phyloP scores from a whole-genome alignment of 92 coral and sea anemone species.

The Nematostella vectensis region DNA sequence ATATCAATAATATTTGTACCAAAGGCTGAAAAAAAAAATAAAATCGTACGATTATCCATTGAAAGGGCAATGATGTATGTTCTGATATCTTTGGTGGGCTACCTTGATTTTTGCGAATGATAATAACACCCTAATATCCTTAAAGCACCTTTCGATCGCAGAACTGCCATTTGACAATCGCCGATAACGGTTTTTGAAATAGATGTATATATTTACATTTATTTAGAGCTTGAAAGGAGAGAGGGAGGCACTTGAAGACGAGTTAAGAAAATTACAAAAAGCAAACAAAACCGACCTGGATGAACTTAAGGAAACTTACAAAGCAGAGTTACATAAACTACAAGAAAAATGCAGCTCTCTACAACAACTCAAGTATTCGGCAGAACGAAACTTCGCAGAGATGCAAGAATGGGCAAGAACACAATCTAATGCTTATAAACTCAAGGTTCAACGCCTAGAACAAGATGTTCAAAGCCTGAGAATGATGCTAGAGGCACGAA shows the following conservation, averaged over 20 bases:
- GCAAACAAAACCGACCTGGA: conserved; percentile 16
- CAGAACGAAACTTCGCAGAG: conserved; percentile 27
- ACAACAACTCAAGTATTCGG: conserved; percentile 17
- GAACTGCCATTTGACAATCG: no score
- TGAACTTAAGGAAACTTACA: conserved; percentile 34
- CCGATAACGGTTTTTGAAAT: no score
- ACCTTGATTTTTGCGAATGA: no score
- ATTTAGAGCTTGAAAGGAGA: conserved; percentile 14
- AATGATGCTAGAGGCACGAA: conserved; percentile 23
- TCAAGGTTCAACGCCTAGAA: conserved; percentile 24
- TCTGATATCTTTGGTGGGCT: no score
- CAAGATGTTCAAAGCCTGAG: conserved; percentile 30
- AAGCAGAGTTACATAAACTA: conserved; percentile 19
- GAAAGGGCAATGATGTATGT: no score
- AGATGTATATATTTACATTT: no score
- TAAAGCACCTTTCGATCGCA: no score
- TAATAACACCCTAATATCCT: no score
- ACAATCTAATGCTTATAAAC: conserved; percentile 18
- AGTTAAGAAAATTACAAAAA: conserved; percentile 33
- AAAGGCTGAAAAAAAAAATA: no score
- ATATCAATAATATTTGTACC: no score
- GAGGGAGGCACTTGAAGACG: conserved; percentile 28
- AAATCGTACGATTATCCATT: no score
- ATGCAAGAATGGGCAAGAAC: conserved; percentile 25
- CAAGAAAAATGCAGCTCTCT: conserved; percentile 26